Evolutionary conservation across 2,888 invertebrate genomes (phyloP).

Genomic region (Bursaphelenchus okinawaensis): DNA sequence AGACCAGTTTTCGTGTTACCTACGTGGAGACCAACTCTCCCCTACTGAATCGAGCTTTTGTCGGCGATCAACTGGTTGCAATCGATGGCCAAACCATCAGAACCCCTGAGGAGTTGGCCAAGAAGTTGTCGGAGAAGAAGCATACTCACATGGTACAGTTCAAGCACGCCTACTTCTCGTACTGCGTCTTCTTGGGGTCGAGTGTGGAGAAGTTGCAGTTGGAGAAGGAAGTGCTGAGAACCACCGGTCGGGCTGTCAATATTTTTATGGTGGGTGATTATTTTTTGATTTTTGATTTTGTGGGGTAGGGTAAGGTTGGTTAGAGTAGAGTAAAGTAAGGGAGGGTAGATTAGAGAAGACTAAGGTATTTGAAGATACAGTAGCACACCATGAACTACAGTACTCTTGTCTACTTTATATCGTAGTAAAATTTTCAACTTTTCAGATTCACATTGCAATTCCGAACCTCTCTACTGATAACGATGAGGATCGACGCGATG

Average conservation of each 20-base stretch:
- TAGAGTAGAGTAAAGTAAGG: too few relatives aligned
- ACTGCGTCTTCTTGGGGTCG: constrained; percentile 31
- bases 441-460: background rate
- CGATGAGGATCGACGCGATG: constrained; percentile 21
- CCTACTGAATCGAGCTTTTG: constrained; percentile 27
- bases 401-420: too few relatives aligned
- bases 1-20: constrained; percentile 33
- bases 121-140: constrained; percentile 23
- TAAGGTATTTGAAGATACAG: background rate
- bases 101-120: constrained; percentile 22
- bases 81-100: constrained; percentile 28
- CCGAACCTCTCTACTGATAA: constrained; percentile 6
- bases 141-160: constrained; percentile 24
- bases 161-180: constrained; percentile 31
- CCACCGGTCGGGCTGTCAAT: constrained; percentile 37
- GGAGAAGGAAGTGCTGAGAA: constrained; percentile 34
- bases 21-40: constrained; percentile 30
- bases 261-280: constrained; percentile 30
- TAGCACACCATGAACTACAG: too few relatives aligned
- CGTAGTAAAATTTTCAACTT: too few relatives aligned
- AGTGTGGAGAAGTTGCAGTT: constrained; percentile 37
- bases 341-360: too few relatives aligned
- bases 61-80: constrained; percentile 32
- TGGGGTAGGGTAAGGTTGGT: too few relatives aligned
- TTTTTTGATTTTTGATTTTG: too few relatives aligned